These are phyloP conservation scores for Caenorhabditis macrosperma DNA, from an alignment of 2,888 invertebrate genomes.

Conservation along the genomic window DNA sequence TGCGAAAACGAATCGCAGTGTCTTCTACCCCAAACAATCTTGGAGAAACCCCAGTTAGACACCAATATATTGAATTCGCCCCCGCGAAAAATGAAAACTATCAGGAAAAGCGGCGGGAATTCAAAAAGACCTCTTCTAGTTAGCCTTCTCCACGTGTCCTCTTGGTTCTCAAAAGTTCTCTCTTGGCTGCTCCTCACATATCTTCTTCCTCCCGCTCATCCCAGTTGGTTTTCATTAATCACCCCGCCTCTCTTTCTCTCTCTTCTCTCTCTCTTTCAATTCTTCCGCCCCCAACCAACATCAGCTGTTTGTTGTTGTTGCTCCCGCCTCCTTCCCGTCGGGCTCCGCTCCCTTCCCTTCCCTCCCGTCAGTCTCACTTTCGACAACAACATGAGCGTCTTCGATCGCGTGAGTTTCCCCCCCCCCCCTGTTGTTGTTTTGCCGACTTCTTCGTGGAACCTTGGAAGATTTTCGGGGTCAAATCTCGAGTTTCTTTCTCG, in stretches of 20 bases:
- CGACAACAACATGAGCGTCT: conserved; percentile 48
- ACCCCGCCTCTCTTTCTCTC: conserved; percentile 4
- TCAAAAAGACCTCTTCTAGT: not conserved
- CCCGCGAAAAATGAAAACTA: too few species aligned
- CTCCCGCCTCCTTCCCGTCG: conserved; percentile 3
- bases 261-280: not conserved
- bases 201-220: not conserved
- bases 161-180: not conserved
- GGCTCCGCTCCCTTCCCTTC: not conserved
- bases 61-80: too few species aligned
- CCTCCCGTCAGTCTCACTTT: conserved; percentile 2
- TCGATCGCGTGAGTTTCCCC: conserved; percentile 49
- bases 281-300: conserved; percentile 35
- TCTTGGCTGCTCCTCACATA: conserved; percentile 5
- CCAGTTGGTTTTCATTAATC: conserved; percentile 44
- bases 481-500: not conserved
- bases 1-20: too few species aligned
- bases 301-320: conserved; percentile 56
- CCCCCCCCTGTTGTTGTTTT: conserved; percentile 17
- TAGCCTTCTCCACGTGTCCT: not conserved
- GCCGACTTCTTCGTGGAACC: not conserved
- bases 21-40: too few species aligned
- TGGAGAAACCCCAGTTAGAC: too few species aligned
- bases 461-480: not conserved
- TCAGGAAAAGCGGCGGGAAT: too few species aligned